phyloP scores from a whole-genome alignment of 2,113 vertebrate species.

The Amphiprion ocellaris region DNA sequence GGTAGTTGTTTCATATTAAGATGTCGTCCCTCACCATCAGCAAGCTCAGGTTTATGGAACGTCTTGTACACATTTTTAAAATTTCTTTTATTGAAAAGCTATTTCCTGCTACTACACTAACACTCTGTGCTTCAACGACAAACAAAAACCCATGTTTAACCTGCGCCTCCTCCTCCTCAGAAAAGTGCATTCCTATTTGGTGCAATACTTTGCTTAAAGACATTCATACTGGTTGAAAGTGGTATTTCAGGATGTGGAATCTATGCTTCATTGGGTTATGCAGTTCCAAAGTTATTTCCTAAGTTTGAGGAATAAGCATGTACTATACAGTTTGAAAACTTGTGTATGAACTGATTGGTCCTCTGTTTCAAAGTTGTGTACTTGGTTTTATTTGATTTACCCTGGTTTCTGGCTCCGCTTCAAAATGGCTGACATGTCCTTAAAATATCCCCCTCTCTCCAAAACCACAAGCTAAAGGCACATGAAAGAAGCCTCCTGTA shows the following conservation, averaged over 20 bases:
- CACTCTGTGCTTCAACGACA: constrained; percentile 43
- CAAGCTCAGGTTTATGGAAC: constrained; percentile 22
- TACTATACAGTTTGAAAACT: neutral
- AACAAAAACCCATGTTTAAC: constrained; percentile 28
- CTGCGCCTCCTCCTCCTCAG: constrained; percentile 10
- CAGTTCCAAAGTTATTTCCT: neutral
- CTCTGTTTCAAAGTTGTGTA: constrained; percentile 29
- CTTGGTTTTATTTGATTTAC: neutral
- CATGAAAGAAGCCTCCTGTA: constrained; percentile 68
- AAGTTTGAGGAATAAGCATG: neutral
- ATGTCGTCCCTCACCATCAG: neutral
- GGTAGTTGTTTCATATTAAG: neutral
- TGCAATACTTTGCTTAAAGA: constrained; percentile 61
- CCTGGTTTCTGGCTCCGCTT: constrained; percentile 38
- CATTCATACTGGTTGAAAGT: constrained; percentile 53
- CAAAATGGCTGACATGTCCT: constrained; percentile 52
- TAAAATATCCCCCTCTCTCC: neutral
- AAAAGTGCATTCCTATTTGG: constrained; percentile 70
- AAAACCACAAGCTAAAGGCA: constrained; percentile 74
- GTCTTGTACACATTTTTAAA: neutral
- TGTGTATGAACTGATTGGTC: constrained; percentile 44
- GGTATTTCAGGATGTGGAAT: constrained; percentile 31
- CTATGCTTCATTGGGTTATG: neutral
- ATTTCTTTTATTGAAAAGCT: constrained; percentile 16
- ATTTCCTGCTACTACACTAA: constrained; percentile 16